Base-by-base conservation (phyloP, 2,113 vertebrate genomes). In the Hipposideros armiger region DNA sequence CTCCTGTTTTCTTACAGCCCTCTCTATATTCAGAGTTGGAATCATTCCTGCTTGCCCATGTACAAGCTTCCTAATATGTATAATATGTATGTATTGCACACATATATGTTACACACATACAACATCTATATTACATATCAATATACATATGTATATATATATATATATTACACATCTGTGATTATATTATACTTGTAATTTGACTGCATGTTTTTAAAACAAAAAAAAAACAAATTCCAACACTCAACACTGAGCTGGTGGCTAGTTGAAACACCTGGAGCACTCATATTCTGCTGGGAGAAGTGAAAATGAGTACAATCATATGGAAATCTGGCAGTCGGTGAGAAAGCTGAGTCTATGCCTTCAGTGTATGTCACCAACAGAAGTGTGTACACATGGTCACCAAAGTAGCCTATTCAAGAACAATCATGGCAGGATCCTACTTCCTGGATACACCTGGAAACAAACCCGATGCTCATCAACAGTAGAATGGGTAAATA, bases 111-210 rank as follows among this genome's bases (percentile, higher is more conserved):
- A 50, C 47, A 50, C 13, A 11, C 47, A 50, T 11, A 50, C 13
- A 50, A 50, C 13, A 50, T 50, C 36, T 36, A 50, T 50, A 50
- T 50, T 50, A 50, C 47, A 50, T 50, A 36, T 36, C 36, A 36
- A 36, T 36, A 36, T 36, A 36, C 36, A 36, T 36, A 36, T 36
- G 36, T 36, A 36, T 36, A 50, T 50, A 50, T 50, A 54, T 4
- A 54, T 54, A 54, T 54, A 54, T 4, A 54, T 60, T 0, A 50
- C 5, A 77, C 83, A 54, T 69, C 47, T 77, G 20, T 54, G 28
- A 5, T 91, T 90, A 50, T 72, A 67, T 7, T 84, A 4, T 54
- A 85, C 64, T 87, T 91, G 17, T 58, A 80, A 60, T 58, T 85
- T n/a, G 58, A 24, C 7, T 83, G 3, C 22, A 16, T 50, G 2